Evolutionary conservation across 2,797 vertebrate species (phyloP), one percentile per base, ranked within the genome.

Genomic region (Halcyon smyrnensis): DNA sequence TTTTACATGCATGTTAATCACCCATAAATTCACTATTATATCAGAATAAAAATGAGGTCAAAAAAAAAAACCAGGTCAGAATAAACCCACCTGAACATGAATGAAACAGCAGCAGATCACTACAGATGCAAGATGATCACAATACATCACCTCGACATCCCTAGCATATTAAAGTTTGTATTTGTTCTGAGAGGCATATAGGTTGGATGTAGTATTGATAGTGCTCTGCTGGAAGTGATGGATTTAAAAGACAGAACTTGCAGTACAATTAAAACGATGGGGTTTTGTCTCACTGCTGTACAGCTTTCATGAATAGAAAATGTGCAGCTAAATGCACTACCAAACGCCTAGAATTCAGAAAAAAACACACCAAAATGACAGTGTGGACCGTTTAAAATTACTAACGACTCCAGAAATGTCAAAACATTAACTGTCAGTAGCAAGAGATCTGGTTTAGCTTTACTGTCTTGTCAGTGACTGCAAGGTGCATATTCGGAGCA

Each of bases 401-500:
- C 43, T 23, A 43, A 65, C 8, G 15, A 65, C 37, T 30, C 39
- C 27, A 60, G 25, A 15, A 28, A 13, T 1, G 9, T 46, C 57
- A 65, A 82, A 93, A 60, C 32, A 27, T 7, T 18, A 65, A 12
- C 37, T 10, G 32, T 15, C n/a, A 43, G 12, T n/a, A 59, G 3
- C 50, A 34, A 45, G 37, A 76, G 18, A 32, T 3, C 13, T 1
- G 34, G 4, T 20, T 32, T 19, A 43, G 32, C 67, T 62, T 62
- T 48, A 17, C 39, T 20, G 23, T 9, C 15, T 53, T 34, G 48
- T 11, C 70, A 41, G 8, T 0, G n/a, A 3, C 21, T 9, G 56
- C 34, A 32, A 45, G 39, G 6, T 0, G 8, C 32, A 2, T 24
- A 19, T 10, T 46, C 15, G 4, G 19, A 36, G 3, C 2, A 12